These are phyloP conservation scores for Toxotes jaculatrix DNA, from an alignment of 2,113 vertebrate species.

Conservation along the genomic window DNA sequence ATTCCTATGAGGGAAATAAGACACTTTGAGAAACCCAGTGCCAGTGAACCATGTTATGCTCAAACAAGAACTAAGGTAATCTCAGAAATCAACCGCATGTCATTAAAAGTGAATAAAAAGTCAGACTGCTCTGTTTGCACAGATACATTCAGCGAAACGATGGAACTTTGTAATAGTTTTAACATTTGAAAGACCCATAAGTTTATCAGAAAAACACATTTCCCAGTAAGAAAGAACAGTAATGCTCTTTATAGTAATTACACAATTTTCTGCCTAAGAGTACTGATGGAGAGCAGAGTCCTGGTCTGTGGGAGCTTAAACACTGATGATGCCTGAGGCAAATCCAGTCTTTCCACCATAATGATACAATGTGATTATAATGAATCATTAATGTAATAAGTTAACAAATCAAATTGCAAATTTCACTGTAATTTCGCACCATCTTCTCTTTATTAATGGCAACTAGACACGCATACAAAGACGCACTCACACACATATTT, in stretches of 20 bases:
- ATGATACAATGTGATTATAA: conserved; percentile 56
- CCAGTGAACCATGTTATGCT: neutral
- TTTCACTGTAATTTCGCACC: conserved; percentile 38
- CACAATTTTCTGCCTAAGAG: conserved; percentile 2
- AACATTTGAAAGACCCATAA: conserved; percentile 11
- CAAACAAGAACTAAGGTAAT: neutral
- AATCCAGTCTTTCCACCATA: conserved; percentile 39
- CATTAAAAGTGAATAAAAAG: conserved; percentile 24
- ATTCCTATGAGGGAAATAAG: neutral
- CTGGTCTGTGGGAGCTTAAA: conserved; percentile 26
- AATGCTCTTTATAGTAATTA: neutral
- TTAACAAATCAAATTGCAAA: conserved; percentile 45
- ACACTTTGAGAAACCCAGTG: neutral
- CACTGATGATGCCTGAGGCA: conserved; percentile 45
- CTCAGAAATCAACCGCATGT: conserved; percentile 6
- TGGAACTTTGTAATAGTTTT: neutral
- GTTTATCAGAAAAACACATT: neutral
- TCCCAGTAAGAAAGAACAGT: neutral
- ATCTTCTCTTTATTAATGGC: conserved; percentile 14
- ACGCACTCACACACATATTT: neutral
- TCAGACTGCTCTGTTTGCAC: neutral
- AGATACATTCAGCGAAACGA: neutral
- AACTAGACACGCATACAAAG: neutral
- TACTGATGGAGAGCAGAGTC: conserved; percentile 12
- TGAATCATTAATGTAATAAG: conserved; percentile 56